Conservation (phyloP, 2,797 vertebrate genomes). For the Platyrinchus mystaceus region DNA sequence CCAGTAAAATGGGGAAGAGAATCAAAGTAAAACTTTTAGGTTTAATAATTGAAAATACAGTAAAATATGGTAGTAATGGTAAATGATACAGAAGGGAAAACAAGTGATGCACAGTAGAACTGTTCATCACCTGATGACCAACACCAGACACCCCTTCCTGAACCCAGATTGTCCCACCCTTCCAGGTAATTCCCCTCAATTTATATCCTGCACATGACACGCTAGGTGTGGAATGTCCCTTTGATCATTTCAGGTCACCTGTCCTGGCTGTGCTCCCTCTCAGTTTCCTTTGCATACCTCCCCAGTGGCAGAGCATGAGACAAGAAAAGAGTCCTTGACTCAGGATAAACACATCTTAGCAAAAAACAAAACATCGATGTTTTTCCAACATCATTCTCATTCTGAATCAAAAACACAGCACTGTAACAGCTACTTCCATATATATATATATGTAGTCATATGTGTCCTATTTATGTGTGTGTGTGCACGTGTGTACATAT, state of each 20-base stretch:
- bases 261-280: background rate
- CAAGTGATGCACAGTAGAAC: background rate
- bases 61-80: background rate
- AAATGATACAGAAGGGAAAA: background rate
- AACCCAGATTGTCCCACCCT: background rate
- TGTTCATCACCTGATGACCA: background rate
- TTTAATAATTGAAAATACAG: background rate
- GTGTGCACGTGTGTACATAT: background rate
- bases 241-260: background rate
- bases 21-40: background rate
- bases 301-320: background rate
- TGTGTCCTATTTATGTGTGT: background rate
- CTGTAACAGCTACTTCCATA: background rate
- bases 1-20: background rate
- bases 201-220: background rate
- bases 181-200: background rate
- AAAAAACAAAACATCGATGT: background rate
- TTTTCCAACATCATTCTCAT: background rate
- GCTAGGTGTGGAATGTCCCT: background rate
- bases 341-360: no score
- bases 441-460: background rate
- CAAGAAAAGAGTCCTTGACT: background rate
- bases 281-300: background rate
- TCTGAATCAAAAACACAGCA: background rate
- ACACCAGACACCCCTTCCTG: background rate